Evolutionary conservation across 2,113 vertebrate genomes (phyloP), one percentile per base, ranked within the genome.

Genomic region (Melanerpes aurifrons): DNA sequence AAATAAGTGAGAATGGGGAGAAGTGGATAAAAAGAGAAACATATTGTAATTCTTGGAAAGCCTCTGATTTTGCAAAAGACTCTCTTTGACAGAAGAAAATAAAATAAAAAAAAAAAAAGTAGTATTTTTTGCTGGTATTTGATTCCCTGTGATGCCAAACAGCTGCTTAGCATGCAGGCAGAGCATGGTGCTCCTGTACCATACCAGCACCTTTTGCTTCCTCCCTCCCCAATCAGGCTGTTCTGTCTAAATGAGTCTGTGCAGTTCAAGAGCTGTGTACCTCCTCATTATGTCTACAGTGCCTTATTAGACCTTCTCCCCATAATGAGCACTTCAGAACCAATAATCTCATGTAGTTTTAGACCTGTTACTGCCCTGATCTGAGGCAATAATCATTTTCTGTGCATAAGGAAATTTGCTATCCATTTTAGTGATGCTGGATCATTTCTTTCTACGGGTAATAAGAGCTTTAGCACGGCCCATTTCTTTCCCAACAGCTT

Each of bases 401-500:
- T 47, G 53, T 47, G 62, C 62, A 35, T 66, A 85, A 53, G 53
- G 57, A 74, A 67, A 87, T 78, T 47, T 74, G 58, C 62, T 53
- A 12, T 78, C 74, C 9, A 5, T 77, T 73, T 66, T 9, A 58
- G n/a, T 63, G 56, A 75, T 47, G 47, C 57, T 63, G 58, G 58
- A 66, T 75, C 75, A 67, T 82, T 88, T 82, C 56, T 66, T 87
- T 87, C 53, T 54, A 10, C 0, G 54, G 21, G 22, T 57, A 82
- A 82, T 78, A 75, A 67, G 40, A 85, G 35, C 43, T 87, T 85
- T 66, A 82, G 57, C 47, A 82, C 3, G 28, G 75, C 28, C 40
- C 35, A 53, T 94, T 94, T 82, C 86, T 79, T 81, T 63, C 62
- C 71, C 84, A 87, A 35, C 64, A 78, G 28, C 86, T 81, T 74